phyloP scores from a whole-genome alignment of 2,113 vertebrate genomes.

The Myotis brandtii region DNA sequence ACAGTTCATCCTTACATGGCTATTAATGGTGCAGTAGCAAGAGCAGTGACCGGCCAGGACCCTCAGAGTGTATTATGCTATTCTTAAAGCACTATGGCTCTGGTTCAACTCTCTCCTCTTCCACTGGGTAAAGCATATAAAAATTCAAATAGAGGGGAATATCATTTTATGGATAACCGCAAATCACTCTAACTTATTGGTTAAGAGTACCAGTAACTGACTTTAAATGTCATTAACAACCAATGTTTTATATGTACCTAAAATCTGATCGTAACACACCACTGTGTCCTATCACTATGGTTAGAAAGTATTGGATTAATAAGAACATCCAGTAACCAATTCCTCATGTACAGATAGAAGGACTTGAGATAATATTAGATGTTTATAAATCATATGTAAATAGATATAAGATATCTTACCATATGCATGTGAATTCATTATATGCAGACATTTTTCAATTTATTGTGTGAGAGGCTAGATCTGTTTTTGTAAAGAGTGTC shows the following conservation, averaged over 20 bases:
- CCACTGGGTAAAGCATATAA: background rate
- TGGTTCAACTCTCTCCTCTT: background rate
- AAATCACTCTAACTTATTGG: background rate
- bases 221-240: background rate
- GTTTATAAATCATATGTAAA: background rate
- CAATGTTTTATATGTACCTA: background rate
- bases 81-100: background rate
- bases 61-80: accelerated
- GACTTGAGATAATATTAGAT: background rate
- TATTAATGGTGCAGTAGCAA: background rate
- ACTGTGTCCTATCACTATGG: background rate
- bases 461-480: background rate
- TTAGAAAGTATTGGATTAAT: background rate
- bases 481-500: background rate
- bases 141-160: background rate
- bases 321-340: background rate
- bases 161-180: background rate
- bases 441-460: background rate
- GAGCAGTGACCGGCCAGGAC: accelerated
- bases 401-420: background rate
- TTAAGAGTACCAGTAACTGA: background rate
- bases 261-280: background rate
- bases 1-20: background rate
- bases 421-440: background rate
- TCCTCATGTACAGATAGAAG: background rate